Percentiles rank a stretch among this genome's conserved stretches.
Evolutionary conservation across 2,888 invertebrate genomes (phyloP).

Genomic region (Sclerodermus sp.): DNA sequence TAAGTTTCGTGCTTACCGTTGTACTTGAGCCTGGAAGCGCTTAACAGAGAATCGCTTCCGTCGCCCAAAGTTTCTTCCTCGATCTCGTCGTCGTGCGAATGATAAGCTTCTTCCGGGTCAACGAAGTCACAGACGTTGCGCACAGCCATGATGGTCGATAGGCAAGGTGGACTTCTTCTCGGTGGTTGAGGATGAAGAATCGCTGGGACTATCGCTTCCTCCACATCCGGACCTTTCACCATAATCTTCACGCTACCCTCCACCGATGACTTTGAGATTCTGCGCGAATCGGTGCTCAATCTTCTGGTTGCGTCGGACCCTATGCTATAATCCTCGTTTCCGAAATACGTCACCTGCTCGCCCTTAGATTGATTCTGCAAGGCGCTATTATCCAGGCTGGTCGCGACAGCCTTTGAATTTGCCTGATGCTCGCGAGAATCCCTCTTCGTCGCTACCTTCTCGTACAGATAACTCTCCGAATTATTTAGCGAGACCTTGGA

Average conservation of each 20-base stretch:
- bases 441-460: conserved; percentile 16
- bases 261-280: conserved; percentile 58
- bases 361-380: conserved; percentile 24
- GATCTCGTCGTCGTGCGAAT: conserved; percentile 65
- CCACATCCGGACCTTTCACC: conserved; percentile 61
- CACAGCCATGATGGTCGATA: conserved; percentile 43
- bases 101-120: conserved; percentile 61
- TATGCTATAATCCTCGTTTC: conserved; percentile 31
- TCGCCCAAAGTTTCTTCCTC: conserved; percentile 46
- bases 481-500: conserved; percentile 25
- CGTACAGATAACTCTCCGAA: conserved; percentile 22
- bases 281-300: conserved; percentile 46
- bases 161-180: conserved; percentile 63
- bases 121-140: conserved; percentile 48
- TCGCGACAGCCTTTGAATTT: conserved; percentile 4
- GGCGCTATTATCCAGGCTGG: conserved; percentile 17
- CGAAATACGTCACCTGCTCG: conserved; percentile 40
- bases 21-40: conserved; percentile 62
- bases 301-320: conserved; percentile 50
- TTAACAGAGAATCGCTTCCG: conserved; percentile 72
- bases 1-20: conserved; percentile 26
- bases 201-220: conserved; percentile 74
- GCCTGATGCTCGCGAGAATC: conserved; percentile 11
- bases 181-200: conserved; percentile 82
- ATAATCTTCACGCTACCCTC: conserved; percentile 58